A percentile compares a stretch with the other conserved stretches of the same genome.
phyloP scores from a whole-genome alignment of 2,113 vertebrate species.

The Brienomyrus brachyistius region DNA sequence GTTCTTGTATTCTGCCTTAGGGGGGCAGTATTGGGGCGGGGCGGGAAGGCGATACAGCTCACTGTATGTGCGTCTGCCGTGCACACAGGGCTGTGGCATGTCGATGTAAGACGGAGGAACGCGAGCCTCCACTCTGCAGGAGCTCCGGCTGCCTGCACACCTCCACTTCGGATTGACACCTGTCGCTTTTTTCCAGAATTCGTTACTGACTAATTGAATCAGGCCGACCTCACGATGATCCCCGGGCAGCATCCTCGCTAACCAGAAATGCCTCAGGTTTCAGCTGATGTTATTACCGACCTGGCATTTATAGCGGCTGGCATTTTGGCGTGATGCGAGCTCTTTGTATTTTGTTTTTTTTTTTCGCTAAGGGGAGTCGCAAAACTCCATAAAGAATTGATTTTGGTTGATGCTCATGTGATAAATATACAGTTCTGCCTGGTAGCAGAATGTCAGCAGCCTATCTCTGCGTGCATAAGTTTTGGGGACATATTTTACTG shows the following conservation, averaged over 20 bases:
- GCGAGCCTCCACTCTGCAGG: background rate
- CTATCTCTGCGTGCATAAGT: background rate
- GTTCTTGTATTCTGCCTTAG: background rate
- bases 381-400: conserved; percentile 27
- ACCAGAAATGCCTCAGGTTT: background rate
- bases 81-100: background rate
- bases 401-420: conserved; percentile 17
- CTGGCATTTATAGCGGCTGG: conserved; percentile 6
- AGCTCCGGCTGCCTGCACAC: background rate
- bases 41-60: background rate
- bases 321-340: conserved; percentile 8
- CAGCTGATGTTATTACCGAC: background rate
- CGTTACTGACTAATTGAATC: background rate
- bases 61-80: no score
- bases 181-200: conserved; percentile 8
- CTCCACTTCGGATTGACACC: background rate
- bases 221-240: background rate
- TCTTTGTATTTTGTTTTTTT: background rate
- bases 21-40: background rate
- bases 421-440: conserved; percentile 21
- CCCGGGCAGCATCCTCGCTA: background rate
- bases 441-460: conserved; percentile 31
- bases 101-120: background rate
- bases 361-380: background rate
- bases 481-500: background rate